Evolutionary conservation across 2,888 invertebrate genomes (phyloP).

Genomic region (Zeuzera pyrina): DNA sequence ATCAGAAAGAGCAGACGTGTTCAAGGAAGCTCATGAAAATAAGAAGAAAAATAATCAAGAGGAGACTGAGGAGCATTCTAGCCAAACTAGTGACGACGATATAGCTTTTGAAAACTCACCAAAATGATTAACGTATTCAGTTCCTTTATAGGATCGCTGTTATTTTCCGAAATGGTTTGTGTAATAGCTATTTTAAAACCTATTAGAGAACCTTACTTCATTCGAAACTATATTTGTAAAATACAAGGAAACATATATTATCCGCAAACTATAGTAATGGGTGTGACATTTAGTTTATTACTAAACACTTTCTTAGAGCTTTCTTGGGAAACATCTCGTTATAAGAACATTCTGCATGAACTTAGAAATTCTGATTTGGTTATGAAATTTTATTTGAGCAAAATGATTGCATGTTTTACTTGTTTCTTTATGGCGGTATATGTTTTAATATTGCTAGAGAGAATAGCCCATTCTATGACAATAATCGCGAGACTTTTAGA

Average conservation of each 20-base stretch:
- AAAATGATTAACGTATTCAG: conserved; percentile 42
- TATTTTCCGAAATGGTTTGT: conserved; percentile 32
- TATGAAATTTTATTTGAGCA: conserved; percentile 31
- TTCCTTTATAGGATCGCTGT: conserved; percentile 20
- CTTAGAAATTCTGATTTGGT: conserved; percentile 22
- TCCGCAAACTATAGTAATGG: conserved; percentile 21
- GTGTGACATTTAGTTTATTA: conserved; percentile 19
- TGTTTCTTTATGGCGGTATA: conserved; percentile 32
- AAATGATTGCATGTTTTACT: conserved; percentile 28
- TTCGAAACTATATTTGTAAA: conserved; percentile 36
- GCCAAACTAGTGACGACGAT: too few relatives aligned
- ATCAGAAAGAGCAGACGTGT: neutral
- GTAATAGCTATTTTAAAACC: conserved; percentile 41
- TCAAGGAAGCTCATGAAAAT: too few relatives aligned
- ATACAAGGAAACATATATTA: conserved; percentile 18
- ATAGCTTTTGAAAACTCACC: conserved; percentile 1
- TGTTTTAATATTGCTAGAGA: conserved; percentile 35
- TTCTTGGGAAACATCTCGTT: conserved; percentile 25
- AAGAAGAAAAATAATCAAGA: too few relatives aligned
- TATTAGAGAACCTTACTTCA: conserved; percentile 29
- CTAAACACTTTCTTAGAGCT: conserved; percentile 33
- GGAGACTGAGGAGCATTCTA: too few relatives aligned
- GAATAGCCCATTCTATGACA: conserved; percentile 28
- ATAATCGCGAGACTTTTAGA: conserved; percentile 41
- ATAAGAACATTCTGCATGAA: conserved; percentile 20